A percentile compares a stretch with the other conserved stretches of the same genome.
Evolutionary conservation across 2,797 vertebrate genomes (phyloP).

Genomic region (Rhinophrynus dorsalis): DNA sequence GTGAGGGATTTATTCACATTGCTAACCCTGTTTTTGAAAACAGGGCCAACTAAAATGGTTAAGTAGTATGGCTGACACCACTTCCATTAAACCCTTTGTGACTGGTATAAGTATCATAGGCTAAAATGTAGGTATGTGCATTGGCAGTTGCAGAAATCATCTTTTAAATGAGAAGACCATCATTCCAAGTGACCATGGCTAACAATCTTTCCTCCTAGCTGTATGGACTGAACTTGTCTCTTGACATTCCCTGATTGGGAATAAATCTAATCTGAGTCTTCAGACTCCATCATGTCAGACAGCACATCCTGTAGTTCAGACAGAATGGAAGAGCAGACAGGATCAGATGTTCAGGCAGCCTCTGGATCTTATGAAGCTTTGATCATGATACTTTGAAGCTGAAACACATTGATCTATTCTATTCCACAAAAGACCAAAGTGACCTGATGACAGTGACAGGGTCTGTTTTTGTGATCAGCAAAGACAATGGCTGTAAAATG

Average conservation of each 20-base stretch:
- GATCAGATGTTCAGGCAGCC: slow-evolving; percentile 25
- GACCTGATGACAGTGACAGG: slow-evolving; percentile 35
- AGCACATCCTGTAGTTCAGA: slow-evolving; percentile 40
- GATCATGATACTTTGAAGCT: slow-evolving; percentile 43
- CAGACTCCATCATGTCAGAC: slow-evolving; percentile 29
- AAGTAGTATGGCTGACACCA: too few species aligned
- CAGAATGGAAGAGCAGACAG: slow-evolving; percentile 41
- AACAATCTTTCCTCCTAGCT: slow-evolving; percentile 1
- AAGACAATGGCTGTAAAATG: too few species aligned
- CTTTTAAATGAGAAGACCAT: too few species aligned
- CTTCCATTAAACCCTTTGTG: too few species aligned
- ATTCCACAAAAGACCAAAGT: slow-evolving; percentile 27
- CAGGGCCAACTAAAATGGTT: too few species aligned
- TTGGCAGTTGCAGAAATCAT: too few species aligned
- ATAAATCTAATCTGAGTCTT: slow-evolving; percentile 28
- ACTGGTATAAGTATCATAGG: too few species aligned
- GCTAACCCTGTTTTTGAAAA: too few species aligned
- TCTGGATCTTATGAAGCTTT: slow-evolving; percentile 31
- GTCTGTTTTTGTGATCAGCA: too few species aligned
- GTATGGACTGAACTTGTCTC: slow-evolving; percentile 34
- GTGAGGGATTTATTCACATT: too few species aligned
- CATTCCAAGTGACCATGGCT: too few species aligned
- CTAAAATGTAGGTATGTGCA: too few species aligned
- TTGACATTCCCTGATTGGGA: slow-evolving; percentile 39
- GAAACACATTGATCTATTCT: slow-evolving; percentile 40